These are phyloP conservation scores for Neodiprion lecontei DNA, from an alignment of 1,140 invertebrate species.

Conservation along the genomic window DNA sequence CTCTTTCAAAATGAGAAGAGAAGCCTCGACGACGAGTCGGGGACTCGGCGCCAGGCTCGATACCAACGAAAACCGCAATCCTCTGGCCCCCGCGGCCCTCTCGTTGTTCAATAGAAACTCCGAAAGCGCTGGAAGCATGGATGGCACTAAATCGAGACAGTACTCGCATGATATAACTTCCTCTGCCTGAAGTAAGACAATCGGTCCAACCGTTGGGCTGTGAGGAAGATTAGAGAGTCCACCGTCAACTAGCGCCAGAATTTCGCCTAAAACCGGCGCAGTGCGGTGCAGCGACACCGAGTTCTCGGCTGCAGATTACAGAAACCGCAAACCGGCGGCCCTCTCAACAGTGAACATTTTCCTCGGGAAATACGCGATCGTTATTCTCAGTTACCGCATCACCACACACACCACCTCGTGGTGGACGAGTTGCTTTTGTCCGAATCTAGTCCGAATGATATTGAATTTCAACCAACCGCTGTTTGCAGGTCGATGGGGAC, in stretches of 20 bases:
- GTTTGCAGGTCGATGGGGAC: too few relatives aligned
- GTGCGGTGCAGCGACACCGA: too few relatives aligned
- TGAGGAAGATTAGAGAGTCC: slow-evolving; percentile 38
- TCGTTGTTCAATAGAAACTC: background rate
- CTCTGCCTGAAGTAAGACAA: slow-evolving; percentile 38
- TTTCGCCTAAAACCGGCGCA: too few relatives aligned
- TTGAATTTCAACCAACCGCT: too few relatives aligned
- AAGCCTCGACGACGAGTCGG: background rate
- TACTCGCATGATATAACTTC: slow-evolving; percentile 29
- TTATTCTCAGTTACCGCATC: too few relatives aligned
- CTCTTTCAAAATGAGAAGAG: background rate
- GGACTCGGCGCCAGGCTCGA: background rate
- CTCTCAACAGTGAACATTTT: too few relatives aligned
- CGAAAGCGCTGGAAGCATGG: background rate
- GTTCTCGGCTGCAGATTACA: too few relatives aligned
- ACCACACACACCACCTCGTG: too few relatives aligned
- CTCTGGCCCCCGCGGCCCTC: background rate
- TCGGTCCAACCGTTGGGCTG: slow-evolving; percentile 48
- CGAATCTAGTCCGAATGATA: too few relatives aligned
- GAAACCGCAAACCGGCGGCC: too few relatives aligned
- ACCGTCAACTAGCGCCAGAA: slow-evolving; percentile 9
- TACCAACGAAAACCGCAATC: background rate
- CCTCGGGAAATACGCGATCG: too few relatives aligned
- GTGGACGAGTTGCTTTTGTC: too few relatives aligned
- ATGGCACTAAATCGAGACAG: slow-evolving; percentile 3